Base-by-base conservation (phyloP, 2,113 vertebrate species). In the Sitta europaea region DNA sequence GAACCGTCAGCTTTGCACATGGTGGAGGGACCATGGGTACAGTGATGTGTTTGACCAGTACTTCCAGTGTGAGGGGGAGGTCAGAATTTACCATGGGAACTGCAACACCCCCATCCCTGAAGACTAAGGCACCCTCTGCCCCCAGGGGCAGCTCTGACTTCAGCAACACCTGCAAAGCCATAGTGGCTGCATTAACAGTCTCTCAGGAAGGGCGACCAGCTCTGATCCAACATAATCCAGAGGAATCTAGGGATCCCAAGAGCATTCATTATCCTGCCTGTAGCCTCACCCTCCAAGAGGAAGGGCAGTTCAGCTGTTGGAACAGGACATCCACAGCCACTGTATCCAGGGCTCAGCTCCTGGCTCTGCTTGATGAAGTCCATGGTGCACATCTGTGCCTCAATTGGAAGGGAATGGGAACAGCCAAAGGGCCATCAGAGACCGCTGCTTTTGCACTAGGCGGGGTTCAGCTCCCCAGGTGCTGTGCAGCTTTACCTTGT, bases 11-110 rank as follows among this genome's bases (percentile, higher is more conserved):
- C 98, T 99, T 13, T 99, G 99, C 97, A 99, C 99, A 2, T 99
- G 99, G 99, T 99, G 99, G 99, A 98, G 97, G 96, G 99, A 99
- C 88, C 99, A 99, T 2, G 99, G 99, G 22, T 99, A 99, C 71
- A 97, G 97, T 0, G 99, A 99, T 0, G 98, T 99, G 74, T 99
- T 99, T 1, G 98, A 98, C 55, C 97, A 98, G 74, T 99, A 99
- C 94, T 99, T 99, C 95, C 98, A 63, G n/a, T 99, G 99, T 1
- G 96, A 98, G 22, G 98, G 98, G 31, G 98, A 98, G 0, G 96
- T 99, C 61, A 98, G 96, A 87, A 99, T 99, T 94, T 99, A 99
- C 97, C 99, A 99, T 0, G 99, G 99, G 16, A 99, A 99, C 98
- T 99, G 99, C 97, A 99, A 99, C 95, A 98, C 98, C 5, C 98